A percentile compares a stretch with the other conserved stretches of the same genome.
Conservation (phyloP, 2,797 vertebrate genomes). For the Tapirus indicus region DNA sequence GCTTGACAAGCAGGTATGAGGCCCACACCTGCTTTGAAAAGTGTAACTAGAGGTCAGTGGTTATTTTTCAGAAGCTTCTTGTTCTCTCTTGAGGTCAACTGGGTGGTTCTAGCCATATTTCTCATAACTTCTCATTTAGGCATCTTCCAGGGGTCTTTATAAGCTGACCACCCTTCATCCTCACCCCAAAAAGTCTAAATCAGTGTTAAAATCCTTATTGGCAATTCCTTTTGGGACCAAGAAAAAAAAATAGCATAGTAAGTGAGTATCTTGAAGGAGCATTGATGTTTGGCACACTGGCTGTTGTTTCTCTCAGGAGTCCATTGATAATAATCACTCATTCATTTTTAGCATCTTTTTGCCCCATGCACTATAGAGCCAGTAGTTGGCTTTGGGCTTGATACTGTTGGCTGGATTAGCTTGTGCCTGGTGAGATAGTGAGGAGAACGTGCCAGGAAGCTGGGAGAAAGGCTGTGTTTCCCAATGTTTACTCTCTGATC, state of each 20-base stretch:
- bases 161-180: neutral
- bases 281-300: neutral
- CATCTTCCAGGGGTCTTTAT: slow-evolving; percentile 63
- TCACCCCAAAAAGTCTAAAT: slow-evolving; percentile 63
- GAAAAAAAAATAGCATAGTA: neutral
- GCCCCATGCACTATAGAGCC: slow-evolving; percentile 33
- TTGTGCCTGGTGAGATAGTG: slow-evolving; percentile 71
- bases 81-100: slow-evolving; percentile 82
- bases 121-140: slow-evolving; percentile 80
- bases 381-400: slow-evolving; percentile 61
- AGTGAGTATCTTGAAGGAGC: slow-evolving; percentile 1
- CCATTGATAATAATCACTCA: slow-evolving; percentile 42
- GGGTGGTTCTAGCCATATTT: slow-evolving; percentile 80
- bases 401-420: neutral
- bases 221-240: neutral
- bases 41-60: slow-evolving; percentile 84
- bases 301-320: slow-evolving; percentile 50
- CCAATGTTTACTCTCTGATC: slow-evolving; percentile 83
- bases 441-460: slow-evolving; percentile 76
- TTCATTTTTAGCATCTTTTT: slow-evolving; percentile 60
- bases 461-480: slow-evolving; percentile 78
- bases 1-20: slow-evolving; percentile 88
- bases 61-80: slow-evolving; percentile 85
- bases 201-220: slow-evolving; percentile 59
- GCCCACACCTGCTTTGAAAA: slow-evolving; percentile 88